These are phyloP conservation scores for Ramazzottius varieornatus DNA, from an alignment of 2,888 invertebrate species.

Conservation along the genomic window DNA sequence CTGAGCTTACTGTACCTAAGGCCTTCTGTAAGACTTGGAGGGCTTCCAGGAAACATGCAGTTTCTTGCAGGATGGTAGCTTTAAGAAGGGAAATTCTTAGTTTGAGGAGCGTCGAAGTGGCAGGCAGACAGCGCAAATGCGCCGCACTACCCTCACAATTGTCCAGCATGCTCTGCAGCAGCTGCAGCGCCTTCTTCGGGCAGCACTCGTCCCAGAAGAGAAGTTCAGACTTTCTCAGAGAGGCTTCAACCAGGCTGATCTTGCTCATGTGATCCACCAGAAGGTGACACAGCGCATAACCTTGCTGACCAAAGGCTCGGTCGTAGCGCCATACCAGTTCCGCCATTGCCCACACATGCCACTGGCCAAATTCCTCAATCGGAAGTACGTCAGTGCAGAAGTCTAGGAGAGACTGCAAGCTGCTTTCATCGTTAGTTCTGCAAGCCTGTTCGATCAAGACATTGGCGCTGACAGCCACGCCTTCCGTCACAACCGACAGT, in stretches of 20 bases:
- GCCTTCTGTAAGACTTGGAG: background rate
- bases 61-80: too few species aligned
- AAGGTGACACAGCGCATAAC: background rate
- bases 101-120: too few species aligned
- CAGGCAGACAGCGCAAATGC: too few species aligned
- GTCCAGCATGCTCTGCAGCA: background rate
- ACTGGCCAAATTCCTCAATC: background rate
- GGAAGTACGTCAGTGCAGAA: background rate
- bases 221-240: background rate
- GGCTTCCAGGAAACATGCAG: background rate
- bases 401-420: background rate
- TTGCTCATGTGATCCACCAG: background rate
- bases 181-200: background rate
- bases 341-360: background rate
- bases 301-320: background rate
- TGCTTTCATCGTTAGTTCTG: background rate
- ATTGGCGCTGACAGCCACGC: background rate
- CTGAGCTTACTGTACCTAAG: too few species aligned
- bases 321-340: background rate
- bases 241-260: background rate
- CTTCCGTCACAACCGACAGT: background rate
- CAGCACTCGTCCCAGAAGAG: background rate
- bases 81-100: background rate
- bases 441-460: background rate
- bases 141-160: too few species aligned